phyloP scores from a whole-genome alignment of 64 coral and sea anemone species.

The Actinia tenebrosa region DNA sequence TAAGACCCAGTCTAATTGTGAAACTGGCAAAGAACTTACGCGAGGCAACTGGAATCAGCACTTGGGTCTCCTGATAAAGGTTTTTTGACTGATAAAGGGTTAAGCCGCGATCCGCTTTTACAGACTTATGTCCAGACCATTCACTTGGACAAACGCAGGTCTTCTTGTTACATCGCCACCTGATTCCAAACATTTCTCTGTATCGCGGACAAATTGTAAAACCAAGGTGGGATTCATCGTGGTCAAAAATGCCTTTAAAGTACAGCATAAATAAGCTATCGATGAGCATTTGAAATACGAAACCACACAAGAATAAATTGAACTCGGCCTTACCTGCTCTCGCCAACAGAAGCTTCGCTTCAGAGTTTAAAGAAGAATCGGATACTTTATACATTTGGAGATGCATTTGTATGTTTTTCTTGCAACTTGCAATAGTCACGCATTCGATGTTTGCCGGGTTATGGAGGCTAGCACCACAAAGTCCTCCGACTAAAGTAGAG shows the following conservation, averaged over 20 bases:
- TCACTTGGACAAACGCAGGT: constrained; percentile 6
- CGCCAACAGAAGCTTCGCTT: constrained; percentile 17
- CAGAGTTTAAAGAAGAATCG: constrained; percentile 10
- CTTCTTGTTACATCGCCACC: constrained; percentile 29
- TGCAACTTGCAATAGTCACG: not conserved
- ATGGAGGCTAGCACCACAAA: not conserved
- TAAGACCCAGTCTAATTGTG: too few relatives aligned
- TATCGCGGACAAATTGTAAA: constrained; percentile 37
- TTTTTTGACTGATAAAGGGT: constrained; percentile 18
- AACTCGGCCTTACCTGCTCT: constrained; percentile 19
- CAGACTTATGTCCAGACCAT: constrained; percentile 19
- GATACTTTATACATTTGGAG: not conserved
- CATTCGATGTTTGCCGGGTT: not conserved
- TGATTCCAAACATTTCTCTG: constrained; percentile 20
- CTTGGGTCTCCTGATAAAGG: not conserved
- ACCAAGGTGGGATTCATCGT: not conserved
- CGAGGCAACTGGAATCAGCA: constrained; percentile 31
- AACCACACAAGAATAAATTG: not conserved
- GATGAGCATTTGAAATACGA: not conserved
- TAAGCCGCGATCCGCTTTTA: constrained; percentile 34
- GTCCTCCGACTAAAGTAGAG: not conserved
- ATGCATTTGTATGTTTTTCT: not conserved
- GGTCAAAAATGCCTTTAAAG: constrained; percentile 18
- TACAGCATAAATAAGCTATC: not conserved
- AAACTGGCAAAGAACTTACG: not conserved